A percentile compares a stretch with the other conserved stretches of the same genome.
Conservation (phyloP, 2,797 vertebrate genomes). For the Xenops minutus region DNA sequence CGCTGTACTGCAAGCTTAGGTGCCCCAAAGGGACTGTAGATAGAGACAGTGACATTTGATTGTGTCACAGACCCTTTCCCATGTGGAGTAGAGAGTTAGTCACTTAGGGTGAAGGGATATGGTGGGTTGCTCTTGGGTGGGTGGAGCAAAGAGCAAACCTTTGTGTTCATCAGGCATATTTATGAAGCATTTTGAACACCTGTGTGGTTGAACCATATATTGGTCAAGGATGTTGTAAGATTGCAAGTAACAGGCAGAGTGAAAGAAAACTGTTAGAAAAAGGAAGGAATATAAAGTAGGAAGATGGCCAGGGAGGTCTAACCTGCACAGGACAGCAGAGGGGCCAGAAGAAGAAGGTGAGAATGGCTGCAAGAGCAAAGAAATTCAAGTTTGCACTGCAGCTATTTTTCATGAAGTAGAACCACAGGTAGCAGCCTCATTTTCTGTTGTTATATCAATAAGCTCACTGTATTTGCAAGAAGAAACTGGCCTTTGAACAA, state of each 20-base stretch:
- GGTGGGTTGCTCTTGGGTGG: background rate
- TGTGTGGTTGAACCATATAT: background rate
- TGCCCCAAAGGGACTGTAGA: background rate
- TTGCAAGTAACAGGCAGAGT: background rate
- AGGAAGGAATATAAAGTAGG: background rate
- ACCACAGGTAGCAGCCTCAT: background rate
- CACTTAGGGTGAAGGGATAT: background rate
- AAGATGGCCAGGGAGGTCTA: background rate
- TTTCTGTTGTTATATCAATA: background rate
- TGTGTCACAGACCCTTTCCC: rapidly evolving
- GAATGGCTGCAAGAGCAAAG: background rate
- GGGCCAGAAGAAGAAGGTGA: background rate
- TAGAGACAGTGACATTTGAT: background rate
- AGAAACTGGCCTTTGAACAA: background rate
- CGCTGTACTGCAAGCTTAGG: background rate
- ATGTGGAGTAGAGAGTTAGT: background rate
- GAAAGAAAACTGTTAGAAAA: background rate
- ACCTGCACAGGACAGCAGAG: background rate
- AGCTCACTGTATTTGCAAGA: background rate
- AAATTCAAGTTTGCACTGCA: background rate
- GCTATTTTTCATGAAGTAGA: background rate
- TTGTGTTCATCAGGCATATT: background rate
- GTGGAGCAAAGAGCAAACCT: background rate
- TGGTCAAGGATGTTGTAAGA: background rate
- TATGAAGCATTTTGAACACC: background rate